These are phyloP conservation scores for Esox masquinongy DNA, from an alignment of 2,797 vertebrate species.

Conservation along the genomic window DNA sequence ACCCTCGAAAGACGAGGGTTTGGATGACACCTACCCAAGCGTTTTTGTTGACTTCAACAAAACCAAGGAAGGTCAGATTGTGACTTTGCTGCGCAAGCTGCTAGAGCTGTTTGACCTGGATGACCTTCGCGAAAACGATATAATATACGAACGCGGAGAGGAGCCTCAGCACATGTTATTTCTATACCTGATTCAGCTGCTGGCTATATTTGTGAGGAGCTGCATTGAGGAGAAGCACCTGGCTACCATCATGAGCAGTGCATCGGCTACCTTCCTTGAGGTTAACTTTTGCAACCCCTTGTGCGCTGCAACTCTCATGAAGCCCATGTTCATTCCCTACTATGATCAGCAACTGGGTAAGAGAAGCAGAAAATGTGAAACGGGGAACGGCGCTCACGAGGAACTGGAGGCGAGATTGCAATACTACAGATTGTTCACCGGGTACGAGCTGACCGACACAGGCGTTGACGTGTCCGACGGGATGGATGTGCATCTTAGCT, in stretches of 20 bases:
- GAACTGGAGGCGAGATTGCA: too few species aligned
- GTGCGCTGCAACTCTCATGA: not conserved
- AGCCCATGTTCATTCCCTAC: slow-evolving; percentile 16
- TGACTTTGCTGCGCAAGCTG: too few species aligned
- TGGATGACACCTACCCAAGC: too few species aligned
- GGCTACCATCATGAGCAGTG: not conserved
- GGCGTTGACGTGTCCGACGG: not conserved
- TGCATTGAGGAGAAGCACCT: not conserved
- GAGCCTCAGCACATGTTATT: too few species aligned
- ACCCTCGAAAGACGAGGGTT: too few species aligned
- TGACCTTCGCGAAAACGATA: too few species aligned
- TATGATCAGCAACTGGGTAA: not conserved
- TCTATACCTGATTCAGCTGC: slow-evolving; percentile 12
- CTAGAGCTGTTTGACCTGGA: too few species aligned
- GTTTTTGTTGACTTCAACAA: too few species aligned
- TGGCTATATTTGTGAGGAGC: slow-evolving; percentile 7
- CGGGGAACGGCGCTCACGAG: not conserved
- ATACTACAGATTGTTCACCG: not conserved
- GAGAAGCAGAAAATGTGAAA: not conserved
- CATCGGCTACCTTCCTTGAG: slow-evolving; percentile 14
- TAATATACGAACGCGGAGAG: too few species aligned
- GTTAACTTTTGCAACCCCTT: not conserved
- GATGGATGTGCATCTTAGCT: not conserved
- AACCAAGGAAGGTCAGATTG: too few species aligned
- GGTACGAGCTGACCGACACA: not conserved